phyloP scores from a whole-genome alignment of 2,888 invertebrate species.

The Diaphora mendica region DNA sequence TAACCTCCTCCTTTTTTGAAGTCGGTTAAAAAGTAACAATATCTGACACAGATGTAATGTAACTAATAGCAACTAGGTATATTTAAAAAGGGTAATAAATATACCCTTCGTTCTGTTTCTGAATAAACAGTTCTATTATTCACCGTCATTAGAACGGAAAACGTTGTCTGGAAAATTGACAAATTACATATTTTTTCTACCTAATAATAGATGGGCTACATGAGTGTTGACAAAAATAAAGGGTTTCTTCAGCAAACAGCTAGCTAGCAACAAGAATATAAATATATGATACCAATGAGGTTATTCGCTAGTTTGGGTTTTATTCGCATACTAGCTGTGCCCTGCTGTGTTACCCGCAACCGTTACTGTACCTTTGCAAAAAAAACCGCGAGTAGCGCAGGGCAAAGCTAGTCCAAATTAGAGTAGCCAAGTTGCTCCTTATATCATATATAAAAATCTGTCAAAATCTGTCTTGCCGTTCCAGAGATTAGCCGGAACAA shows the following conservation, averaged over 20 bases:
- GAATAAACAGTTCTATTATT: slow-evolving; percentile 15
- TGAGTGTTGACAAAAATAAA: slow-evolving; percentile 70
- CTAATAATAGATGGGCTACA: slow-evolving; percentile 62
- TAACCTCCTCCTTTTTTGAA: too few relatives aligned
- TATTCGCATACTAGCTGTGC: too few relatives aligned
- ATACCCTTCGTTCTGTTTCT: neutral
- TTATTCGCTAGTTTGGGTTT: slow-evolving; percentile 59
- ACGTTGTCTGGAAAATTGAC: slow-evolving; percentile 58
- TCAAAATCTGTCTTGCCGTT: too few relatives aligned
- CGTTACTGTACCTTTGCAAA: too few relatives aligned
- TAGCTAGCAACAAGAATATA: slow-evolving; percentile 55
- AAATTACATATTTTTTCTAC: slow-evolving; percentile 62
- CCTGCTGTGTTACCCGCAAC: too few relatives aligned
- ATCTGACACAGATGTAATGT: neutral
- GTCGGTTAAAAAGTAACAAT: neutral
- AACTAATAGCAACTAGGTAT: neutral
- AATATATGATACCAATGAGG: slow-evolving; percentile 63
- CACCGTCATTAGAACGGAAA: slow-evolving; percentile 39
- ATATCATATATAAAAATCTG: too few relatives aligned
- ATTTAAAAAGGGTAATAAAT: slow-evolving; percentile 12
- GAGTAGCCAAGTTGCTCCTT: too few relatives aligned
- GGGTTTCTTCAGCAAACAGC: slow-evolving; percentile 62
- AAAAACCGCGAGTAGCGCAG: too few relatives aligned
- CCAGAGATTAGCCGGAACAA: too few relatives aligned
- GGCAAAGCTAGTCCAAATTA: too few relatives aligned